Conservation (phyloP, 1,140 invertebrate genomes). For the Elymnias hypermnestra region DNA sequence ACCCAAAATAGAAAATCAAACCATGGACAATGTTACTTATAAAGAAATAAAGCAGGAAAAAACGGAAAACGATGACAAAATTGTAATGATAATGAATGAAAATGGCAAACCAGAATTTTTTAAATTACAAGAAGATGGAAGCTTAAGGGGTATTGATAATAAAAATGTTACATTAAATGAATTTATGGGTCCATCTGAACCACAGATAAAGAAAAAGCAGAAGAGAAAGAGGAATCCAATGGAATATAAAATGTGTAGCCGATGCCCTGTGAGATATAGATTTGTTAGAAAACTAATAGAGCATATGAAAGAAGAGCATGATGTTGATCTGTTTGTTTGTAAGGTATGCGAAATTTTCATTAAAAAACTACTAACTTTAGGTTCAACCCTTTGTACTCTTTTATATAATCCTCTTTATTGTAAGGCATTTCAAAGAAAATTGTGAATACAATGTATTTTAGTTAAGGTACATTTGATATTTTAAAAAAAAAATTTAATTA, state of each 20-base stretch:
- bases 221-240: slow-evolving; percentile 45
- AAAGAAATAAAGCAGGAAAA: slow-evolving; percentile 13
- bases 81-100: slow-evolving; percentile 40
- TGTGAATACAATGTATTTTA: no score
- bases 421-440: no score
- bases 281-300: slow-evolving; percentile 57
- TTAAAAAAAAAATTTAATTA: no score
- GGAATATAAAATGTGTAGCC: slow-evolving; percentile 42
- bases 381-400: no score
- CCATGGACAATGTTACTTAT: slow-evolving; percentile 7
- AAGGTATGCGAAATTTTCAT: no score
- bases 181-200: neutral
- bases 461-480: no score
- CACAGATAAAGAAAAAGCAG: slow-evolving; percentile 17
- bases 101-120: slow-evolving; percentile 30
- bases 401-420: no score
- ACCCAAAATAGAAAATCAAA: neutral
- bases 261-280: slow-evolving; percentile 54
- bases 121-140: slow-evolving; percentile 28
- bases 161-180: neutral
- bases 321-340: slow-evolving; percentile 48
- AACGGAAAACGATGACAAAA: slow-evolving; percentile 24
- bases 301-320: slow-evolving; percentile 57
- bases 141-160: slow-evolving; percentile 14
- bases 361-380: no score